These are phyloP conservation scores for Pogonus chalceus DNA, from an alignment of 1,140 invertebrate genomes.

Conservation along the genomic window DNA sequence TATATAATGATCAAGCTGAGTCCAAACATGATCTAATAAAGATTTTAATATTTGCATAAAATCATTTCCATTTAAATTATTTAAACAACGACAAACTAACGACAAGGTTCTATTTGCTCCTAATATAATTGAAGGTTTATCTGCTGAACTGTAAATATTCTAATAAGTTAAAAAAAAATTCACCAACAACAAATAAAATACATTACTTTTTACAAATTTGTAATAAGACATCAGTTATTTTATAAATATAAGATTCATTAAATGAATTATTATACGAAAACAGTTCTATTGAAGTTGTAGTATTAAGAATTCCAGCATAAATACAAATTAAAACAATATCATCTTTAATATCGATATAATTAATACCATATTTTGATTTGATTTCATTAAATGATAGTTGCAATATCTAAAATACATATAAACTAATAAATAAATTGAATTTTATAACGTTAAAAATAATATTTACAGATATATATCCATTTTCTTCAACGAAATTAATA, in stretches of 20 bases:
- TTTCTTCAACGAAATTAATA: background rate
- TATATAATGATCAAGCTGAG: slow-evolving; percentile 42
- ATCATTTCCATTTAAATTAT: background rate
- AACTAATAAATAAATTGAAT: background rate
- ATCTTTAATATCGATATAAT: background rate
- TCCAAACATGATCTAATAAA: slow-evolving; percentile 27
- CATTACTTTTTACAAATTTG: background rate
- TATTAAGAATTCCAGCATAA: background rate
- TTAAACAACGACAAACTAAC: background rate
- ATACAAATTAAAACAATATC: background rate
- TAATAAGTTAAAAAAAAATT: background rate
- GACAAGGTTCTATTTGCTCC: background rate
- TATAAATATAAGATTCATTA: background rate
- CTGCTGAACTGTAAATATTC: background rate
- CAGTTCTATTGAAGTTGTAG: background rate
- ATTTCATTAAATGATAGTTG: background rate
- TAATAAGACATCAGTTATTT: background rate
- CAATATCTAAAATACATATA: background rate
- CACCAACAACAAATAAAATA: background rate
- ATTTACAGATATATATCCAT: background rate
- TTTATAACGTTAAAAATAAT: background rate
- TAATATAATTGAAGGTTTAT: background rate
- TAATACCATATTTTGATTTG: background rate
- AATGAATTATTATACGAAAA: background rate
- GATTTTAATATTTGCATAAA: background rate